Evolutionary conservation across 2,113 vertebrate species (phyloP), one percentile per base, ranked within the genome.

Genomic region (Ctenodactylus gundi): DNA sequence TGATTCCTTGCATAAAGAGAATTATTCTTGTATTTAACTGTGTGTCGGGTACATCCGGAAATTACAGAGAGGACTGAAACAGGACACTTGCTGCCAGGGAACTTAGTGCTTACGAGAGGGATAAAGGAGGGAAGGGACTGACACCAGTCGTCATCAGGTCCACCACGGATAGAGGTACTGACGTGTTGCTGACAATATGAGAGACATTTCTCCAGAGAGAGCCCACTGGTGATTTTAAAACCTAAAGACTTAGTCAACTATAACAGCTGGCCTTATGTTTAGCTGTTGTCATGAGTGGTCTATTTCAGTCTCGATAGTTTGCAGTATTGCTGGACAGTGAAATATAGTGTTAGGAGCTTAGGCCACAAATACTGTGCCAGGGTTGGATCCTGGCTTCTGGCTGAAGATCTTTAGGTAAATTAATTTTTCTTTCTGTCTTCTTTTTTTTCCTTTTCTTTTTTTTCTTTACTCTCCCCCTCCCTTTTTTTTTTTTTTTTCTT

Each of bases 291-390:
- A 27, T 17, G n/a, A 36, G 31, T 4, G 2, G 9, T 12, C 21
- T 34, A 1, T 58, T 27, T 72, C 15, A 64, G 27, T 0, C 12
- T 15, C 18, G 64, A 1, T 0, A 1, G 58, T 44, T 31, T 20
- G 27, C 6, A 29, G 73, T 4, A 3, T 51, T 51, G 6, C 20
- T 14, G n/a, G 58, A 1, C 4, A 12, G 5, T 25, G 1, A 34
- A 53, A 58, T 3, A 8, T 20, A 0, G 0, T 31, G 14, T 9
- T 57, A 39, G 27, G 25, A 81, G 46, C 31, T 9, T 12, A 44
- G 21, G 21, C 4, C 36, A 13, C 4, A 3, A 11, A 77, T 14
- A 60, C 4, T 53, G 27, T 0, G 2, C 44, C 7, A 29, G 23
- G 15, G 21, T 68, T 75, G 41, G 51, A 68, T 41, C 25, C 21